Percentiles rank a stretch among this genome's conserved stretches.
Evolutionary conservation across 2,888 invertebrate species (phyloP).

Genomic region (Molorchus minor): DNA sequence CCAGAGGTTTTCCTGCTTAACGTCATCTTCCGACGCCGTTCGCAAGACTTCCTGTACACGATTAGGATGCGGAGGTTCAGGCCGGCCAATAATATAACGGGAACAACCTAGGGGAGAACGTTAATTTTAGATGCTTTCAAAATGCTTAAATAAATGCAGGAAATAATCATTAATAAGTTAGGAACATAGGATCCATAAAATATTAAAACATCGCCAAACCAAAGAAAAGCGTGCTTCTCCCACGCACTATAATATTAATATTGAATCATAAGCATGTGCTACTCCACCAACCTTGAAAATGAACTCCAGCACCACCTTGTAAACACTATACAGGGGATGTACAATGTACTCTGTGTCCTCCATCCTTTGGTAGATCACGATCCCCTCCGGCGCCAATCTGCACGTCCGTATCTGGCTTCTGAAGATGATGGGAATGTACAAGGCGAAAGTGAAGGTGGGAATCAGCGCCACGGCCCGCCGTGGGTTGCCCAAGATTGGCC

Average conservation of each 20-base stretch:
- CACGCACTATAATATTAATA: no score
- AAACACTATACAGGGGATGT: slow-evolving; percentile 62
- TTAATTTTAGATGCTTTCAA: no score
- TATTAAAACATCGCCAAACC: no score
- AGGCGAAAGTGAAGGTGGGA: slow-evolving; percentile 71
- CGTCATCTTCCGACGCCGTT: slow-evolving; percentile 72
- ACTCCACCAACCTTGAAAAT: slow-evolving; percentile 68
- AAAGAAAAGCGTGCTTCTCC: no score
- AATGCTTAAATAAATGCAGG: no score
- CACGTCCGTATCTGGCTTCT: slow-evolving; percentile 67
- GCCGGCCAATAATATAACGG: slow-evolving; percentile 72
- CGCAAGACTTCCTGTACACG: slow-evolving; percentile 72
- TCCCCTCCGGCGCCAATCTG: slow-evolving; percentile 62
- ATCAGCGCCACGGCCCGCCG: slow-evolving; percentile 72
- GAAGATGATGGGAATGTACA: slow-evolving; percentile 76
- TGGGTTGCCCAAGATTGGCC: slow-evolving; percentile 70
- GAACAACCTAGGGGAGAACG: slow-evolving; percentile 74
- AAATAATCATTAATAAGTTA: no score
- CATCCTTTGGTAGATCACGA: slow-evolving; percentile 66
- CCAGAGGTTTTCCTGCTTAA: slow-evolving; percentile 67
- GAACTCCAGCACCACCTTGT: slow-evolving; percentile 71
- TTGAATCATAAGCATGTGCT: no score
- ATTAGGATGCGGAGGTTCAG: slow-evolving; percentile 74
- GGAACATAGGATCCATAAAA: no score
- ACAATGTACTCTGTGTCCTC: slow-evolving; percentile 56